Evolutionary conservation across 2,888 invertebrate genomes (phyloP).

Genomic region (Pseudeuparius sepicola): DNA sequence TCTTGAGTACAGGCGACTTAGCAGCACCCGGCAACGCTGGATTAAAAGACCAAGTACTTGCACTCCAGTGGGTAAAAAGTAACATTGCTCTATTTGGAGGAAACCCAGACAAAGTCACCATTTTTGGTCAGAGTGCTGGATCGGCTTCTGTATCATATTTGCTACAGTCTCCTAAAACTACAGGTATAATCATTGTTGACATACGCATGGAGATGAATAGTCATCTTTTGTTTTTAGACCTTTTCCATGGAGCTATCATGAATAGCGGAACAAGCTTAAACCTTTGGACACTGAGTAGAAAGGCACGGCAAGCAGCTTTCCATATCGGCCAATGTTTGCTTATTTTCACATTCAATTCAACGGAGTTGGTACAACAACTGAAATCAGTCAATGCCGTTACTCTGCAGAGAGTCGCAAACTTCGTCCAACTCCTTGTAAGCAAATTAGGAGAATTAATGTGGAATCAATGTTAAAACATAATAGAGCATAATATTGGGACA

Average conservation of each 20-base stretch:
- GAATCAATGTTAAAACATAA: no score
- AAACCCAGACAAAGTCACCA: constrained; percentile 23
- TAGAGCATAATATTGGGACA: no score
- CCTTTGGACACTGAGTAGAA: constrained; percentile 24
- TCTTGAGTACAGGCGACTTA: constrained; percentile 23
- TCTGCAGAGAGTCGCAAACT: no score
- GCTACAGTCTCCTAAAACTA: constrained; percentile 21
- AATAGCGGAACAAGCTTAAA: constrained; percentile 26
- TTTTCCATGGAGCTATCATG: constrained; percentile 27
- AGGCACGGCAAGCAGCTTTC: constrained; percentile 19
- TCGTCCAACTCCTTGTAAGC: no score
- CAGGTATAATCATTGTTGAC: constrained; percentile 17
- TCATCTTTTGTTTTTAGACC: constrained; percentile 17
- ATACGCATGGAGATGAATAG: not conserved
- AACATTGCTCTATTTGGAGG: constrained; percentile 26
- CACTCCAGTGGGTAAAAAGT: constrained; percentile 25
- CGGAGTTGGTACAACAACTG: constrained; percentile 18
- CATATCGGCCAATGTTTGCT: constrained; percentile 16
- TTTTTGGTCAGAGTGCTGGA: constrained; percentile 28
- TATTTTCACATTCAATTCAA: constrained; percentile 16
- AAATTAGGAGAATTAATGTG: no score
- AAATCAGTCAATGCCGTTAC: no score
- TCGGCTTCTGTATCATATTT: constrained; percentile 25
- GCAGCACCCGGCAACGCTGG: constrained; percentile 25
- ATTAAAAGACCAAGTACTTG: constrained; percentile 26